These are phyloP conservation scores for Epizoanthus rinbou DNA, from an alignment of 92 coral and sea anemone species.

Conservation along the genomic window DNA sequence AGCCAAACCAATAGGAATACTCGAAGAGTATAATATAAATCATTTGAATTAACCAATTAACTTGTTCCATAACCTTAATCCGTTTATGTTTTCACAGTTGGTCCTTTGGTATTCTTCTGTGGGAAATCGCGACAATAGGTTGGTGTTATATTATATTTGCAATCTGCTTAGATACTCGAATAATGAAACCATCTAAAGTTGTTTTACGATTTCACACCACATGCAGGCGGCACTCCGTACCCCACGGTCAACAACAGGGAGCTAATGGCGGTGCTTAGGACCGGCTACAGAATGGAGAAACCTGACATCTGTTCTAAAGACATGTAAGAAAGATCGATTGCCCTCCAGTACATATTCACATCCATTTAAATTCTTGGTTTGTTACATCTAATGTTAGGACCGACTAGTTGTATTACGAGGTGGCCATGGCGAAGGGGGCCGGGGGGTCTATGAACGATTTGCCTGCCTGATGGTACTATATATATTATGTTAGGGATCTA, in stretches of 20 bases:
- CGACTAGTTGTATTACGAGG: not conserved
- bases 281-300: conserved; percentile 82
- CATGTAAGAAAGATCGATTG: conserved; percentile 54
- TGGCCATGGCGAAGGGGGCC: not conserved
- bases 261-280: conserved; percentile 56
- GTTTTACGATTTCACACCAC: not conserved
- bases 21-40: too few relatives aligned
- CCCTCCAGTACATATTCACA: not conserved
- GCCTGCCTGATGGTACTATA: too few relatives aligned
- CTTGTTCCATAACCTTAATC: not conserved
- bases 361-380: too few relatives aligned
- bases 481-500: too few relatives aligned
- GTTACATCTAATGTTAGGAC: too few relatives aligned
- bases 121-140: conserved; percentile 48
- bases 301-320: conserved; percentile 84
- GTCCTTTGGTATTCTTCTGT: conserved; percentile 37
- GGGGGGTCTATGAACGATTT: too few relatives aligned
- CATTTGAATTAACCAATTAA: too few relatives aligned
- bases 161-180: too few relatives aligned
- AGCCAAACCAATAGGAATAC: too few relatives aligned
- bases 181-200: too few relatives aligned
- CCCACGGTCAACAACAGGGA: conserved; percentile 77
- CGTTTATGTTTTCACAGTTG: conserved; percentile 13
- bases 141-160: not conserved
- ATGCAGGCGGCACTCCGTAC: conserved; percentile 88